Conservation (phyloP, 2,113 vertebrate genomes). For the Melanostigma gelatinosum region DNA sequence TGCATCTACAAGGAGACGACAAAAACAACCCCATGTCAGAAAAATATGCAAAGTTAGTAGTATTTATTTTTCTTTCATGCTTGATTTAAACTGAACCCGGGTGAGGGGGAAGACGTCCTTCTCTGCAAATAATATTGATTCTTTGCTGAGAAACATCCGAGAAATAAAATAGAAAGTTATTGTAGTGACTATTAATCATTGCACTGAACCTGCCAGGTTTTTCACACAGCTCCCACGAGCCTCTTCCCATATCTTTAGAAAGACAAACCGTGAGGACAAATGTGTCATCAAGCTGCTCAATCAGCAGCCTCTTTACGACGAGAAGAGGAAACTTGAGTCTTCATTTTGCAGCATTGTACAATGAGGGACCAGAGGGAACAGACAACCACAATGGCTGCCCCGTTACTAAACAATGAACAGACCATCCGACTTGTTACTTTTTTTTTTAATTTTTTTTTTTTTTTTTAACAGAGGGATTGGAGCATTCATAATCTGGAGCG, state of each 20-base stretch:
- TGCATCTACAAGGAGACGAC: conserved; percentile 82
- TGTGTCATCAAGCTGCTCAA: neutral
- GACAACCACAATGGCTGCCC: neutral
- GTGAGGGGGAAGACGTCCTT: neutral
- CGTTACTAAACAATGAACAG: neutral
- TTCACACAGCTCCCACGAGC: conserved; percentile 26
- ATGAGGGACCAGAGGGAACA: neutral
- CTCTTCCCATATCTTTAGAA: conserved; percentile 8
- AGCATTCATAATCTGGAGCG: conserved; percentile 1
- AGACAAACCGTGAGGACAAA: neutral
- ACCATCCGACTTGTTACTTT: neutral
- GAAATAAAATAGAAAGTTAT: neutral
- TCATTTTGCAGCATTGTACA: neutral
- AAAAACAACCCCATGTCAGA: neutral
- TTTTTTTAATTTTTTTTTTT: too few species aligned
- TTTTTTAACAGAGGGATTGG: too few species aligned
- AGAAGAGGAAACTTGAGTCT: neutral
- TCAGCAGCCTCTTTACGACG: neutral
- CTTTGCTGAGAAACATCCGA: neutral
- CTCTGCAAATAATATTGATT: neutral
- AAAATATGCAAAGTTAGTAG: neutral
- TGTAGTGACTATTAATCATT: conserved; percentile 1
- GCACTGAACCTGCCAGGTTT: neutral
- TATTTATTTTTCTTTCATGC: neutral
- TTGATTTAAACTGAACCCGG: neutral